Evolutionary conservation across 2,113 vertebrate species (phyloP), one percentile per base, ranked within the genome.

Genomic region (Crocuta crocuta): DNA sequence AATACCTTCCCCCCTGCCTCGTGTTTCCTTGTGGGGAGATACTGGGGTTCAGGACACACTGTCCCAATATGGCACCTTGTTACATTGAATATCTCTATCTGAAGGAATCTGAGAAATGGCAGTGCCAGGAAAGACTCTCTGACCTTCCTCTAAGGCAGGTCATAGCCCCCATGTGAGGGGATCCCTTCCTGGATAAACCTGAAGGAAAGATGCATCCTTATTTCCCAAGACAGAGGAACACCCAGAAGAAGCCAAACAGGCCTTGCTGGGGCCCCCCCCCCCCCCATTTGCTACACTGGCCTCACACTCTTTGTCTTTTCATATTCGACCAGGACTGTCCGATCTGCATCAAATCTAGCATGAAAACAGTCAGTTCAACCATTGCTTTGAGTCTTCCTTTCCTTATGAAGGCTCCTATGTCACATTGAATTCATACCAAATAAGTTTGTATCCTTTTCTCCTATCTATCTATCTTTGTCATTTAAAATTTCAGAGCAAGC

Each of bases 151-250:
- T 65, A n/a, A 45, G 33, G 50, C 31, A 70, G 70, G 7, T 66
- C 16, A 5, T n/a, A 70, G 55, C 10, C 50, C 13, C 71, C 26
- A 39, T 33, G n/a, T 11, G 11, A 94, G 19, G 73, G 13, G 13
- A 0, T 3, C 3, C 26, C 26, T 24, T 15, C 24, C 19, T 8
- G 3, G 12, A 12, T 48, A 48, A 4, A 48, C 3, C 31, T 1
- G 2, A 10, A 86, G 50, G 19, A 80, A 33, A 86, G 39, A 33
- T 21, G 9, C 8, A 10, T 33, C 58, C 73, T 53, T 26, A 31
- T 23, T 53, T 73, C 74, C 65, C 10, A 39, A 73, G 65, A 65
- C 68, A 66, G 63, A 84, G 89, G 43, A 21, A 33, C 19, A 8
- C 58, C 3, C 2, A 28, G 35, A 48, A 21, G 76, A 24, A 48